phyloP scores from a whole-genome alignment of 2,888 invertebrate species.

The Heliconius sara region DNA sequence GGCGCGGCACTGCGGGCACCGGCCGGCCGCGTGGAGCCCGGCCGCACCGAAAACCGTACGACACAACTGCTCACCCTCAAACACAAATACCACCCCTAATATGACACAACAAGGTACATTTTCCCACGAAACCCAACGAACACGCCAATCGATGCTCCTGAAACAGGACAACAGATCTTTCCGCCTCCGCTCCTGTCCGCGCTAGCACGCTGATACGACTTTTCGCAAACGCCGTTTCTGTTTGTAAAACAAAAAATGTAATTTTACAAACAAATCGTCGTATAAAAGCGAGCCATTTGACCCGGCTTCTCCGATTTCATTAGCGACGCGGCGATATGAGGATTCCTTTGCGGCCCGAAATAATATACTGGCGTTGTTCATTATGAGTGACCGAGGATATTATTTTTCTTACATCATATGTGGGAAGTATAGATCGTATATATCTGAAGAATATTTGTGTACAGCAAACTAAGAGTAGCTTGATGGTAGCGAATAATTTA shows the following conservation, averaged over 20 bases:
- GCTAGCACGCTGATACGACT: conserved; percentile 64
- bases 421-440: conserved; percentile 24
- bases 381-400: conserved; percentile 25
- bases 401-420: conserved; percentile 32
- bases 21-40: conserved; percentile 73
- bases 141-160: conserved; percentile 81
- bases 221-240: conserved; percentile 66
- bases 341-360: conserved; percentile 47
- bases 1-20: conserved; percentile 79
- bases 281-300: conserved; percentile 51
- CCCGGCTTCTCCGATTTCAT: conserved; percentile 63
- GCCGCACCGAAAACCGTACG: conserved; percentile 63
- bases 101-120: conserved; percentile 50
- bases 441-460: background rate
- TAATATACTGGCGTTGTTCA: conserved; percentile 39
- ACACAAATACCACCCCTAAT: conserved; percentile 54
- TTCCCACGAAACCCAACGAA: conserved; percentile 47
- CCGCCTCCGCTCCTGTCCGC: conserved; percentile 73
- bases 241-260: conserved; percentile 61
- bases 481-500: background rate
- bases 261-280: conserved; percentile 66
- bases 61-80: conserved; percentile 58
- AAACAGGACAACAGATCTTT: conserved; percentile 79
- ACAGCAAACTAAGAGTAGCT: background rate
- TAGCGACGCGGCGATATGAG: conserved; percentile 58